Evolutionary conservation across 2,797 vertebrate species (phyloP), one percentile per base, ranked within the genome.

Genomic region (Acanthurus tractus): DNA sequence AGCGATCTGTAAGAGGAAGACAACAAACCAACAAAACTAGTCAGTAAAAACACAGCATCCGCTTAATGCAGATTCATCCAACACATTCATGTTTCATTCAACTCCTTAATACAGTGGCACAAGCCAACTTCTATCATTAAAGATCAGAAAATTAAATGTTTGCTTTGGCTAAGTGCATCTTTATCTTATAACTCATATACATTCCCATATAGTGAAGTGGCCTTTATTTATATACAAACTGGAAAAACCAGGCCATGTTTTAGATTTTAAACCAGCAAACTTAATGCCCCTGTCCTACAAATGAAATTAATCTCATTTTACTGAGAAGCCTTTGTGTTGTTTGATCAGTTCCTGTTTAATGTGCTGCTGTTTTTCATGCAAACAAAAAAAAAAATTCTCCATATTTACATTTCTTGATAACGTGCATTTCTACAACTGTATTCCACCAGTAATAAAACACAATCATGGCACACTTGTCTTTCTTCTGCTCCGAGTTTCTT

Each of bases 1-100:
- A 98, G 29, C 96, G 96, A 57, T 98, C 98, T 99, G 97, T 53
- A 93, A 88, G 4, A 91, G 83, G 84, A 85, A 89, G 29, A 88
- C 46, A 73, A 68, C 25, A 84, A 66, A 66, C 45, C 49, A 61
- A 55, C 8, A 57, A 34, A 61, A 3, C 59, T 34, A 23, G 42
- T 79, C 13, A 57, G 13, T 57, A 17, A 64, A 18, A 6, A 6
- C 12, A 49, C 18, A n/a, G 8, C 25, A 34, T 36, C 61, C 55
- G 49, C 5, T 56, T 20, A 4, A 44, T 61, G 22, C 29, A 34
- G 29, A 34, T 34, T 34, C 29, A 34, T 34, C 29, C 29, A 34
- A 34, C 29, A 34, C 29, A 34, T 34, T 34, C 2, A 34, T 6
- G 29, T 34, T 34, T 34, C 29, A 34, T 34, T 34, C 29, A 34